phyloP scores from a whole-genome alignment of 2,797 vertebrate genomes.

The Mionectes olivaceus region DNA sequence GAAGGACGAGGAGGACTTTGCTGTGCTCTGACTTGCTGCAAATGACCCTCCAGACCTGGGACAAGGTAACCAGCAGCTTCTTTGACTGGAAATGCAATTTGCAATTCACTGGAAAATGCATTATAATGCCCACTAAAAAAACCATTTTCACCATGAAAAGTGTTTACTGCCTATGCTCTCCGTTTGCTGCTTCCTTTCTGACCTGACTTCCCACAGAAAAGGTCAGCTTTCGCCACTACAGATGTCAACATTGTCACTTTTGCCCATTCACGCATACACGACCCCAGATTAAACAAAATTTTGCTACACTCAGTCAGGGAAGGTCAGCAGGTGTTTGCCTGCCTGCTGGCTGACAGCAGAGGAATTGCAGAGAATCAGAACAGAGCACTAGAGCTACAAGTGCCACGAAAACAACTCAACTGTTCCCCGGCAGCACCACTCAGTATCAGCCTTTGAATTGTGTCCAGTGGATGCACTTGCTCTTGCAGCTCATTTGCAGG shows the following conservation, averaged over 20 bases:
- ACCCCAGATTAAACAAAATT: not conserved
- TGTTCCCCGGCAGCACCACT: not conserved
- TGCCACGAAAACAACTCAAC: not conserved
- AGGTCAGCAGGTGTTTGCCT: not conserved
- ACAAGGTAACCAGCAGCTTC: not conserved
- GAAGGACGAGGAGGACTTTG: not conserved
- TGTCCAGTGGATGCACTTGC: not conserved
- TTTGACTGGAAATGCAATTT: not conserved
- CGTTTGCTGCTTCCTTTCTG: not conserved
- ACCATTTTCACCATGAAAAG: not conserved
- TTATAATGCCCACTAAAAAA: not conserved
- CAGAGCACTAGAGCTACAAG: rapidly evolving
- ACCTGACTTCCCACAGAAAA: not conserved
- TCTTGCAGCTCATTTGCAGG: not conserved
- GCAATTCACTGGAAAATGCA: not conserved
- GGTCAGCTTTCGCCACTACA: not conserved
- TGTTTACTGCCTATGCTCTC: not conserved
- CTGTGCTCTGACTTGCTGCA: not conserved
- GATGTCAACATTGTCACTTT: not conserved
- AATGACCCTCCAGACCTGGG: not conserved
- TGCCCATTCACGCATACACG: not conserved
- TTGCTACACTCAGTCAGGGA: not conserved
- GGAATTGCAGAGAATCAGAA: not conserved
- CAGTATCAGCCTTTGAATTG: not conserved
- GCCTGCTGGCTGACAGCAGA: not conserved